Conservation (phyloP, 2,888 invertebrate species). For the Sceliomorpha sp. region DNA sequence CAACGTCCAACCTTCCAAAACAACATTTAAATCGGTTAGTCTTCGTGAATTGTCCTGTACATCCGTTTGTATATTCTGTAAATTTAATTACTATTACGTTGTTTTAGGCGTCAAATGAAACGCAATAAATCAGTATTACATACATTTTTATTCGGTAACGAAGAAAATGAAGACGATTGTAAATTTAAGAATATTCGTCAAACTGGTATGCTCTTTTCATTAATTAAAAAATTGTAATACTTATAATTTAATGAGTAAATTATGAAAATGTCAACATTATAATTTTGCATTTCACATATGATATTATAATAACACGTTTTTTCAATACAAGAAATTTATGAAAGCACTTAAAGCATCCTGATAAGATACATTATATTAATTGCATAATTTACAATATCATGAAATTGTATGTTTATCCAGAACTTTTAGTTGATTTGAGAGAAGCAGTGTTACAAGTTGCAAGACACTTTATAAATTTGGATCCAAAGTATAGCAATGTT, state of each 20-base stretch:
- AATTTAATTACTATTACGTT: background rate
- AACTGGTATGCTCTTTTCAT: conserved; percentile 87
- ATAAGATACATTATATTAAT: conserved; percentile 31
- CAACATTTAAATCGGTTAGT: conserved; percentile 89
- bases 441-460: conserved; percentile 97
- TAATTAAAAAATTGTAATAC: too few relatives aligned
- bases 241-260: too few relatives aligned
- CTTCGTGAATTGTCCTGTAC: too few relatives aligned
- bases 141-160: conserved; percentile 91
- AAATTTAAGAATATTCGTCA: conserved; percentile 98
- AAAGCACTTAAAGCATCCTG: too few relatives aligned
- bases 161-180: conserved; percentile 88
- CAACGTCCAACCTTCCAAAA: conserved; percentile 94
- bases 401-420: too few relatives aligned
- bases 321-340: too few relatives aligned
- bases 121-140: conserved; percentile 95
- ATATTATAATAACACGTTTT: too few relatives aligned
- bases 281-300: too few relatives aligned
- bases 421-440: conserved; percentile 97
- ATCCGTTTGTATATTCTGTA: too few relatives aligned
- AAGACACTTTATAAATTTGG: conserved; percentile 95
- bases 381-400: too few relatives aligned
- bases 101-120: conserved; percentile 90
- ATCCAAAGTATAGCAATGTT: conserved; percentile 92
- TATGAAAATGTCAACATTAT: background rate